Conservation (phyloP, 2,113 vertebrate species). For the Labeo rohita region DNA sequence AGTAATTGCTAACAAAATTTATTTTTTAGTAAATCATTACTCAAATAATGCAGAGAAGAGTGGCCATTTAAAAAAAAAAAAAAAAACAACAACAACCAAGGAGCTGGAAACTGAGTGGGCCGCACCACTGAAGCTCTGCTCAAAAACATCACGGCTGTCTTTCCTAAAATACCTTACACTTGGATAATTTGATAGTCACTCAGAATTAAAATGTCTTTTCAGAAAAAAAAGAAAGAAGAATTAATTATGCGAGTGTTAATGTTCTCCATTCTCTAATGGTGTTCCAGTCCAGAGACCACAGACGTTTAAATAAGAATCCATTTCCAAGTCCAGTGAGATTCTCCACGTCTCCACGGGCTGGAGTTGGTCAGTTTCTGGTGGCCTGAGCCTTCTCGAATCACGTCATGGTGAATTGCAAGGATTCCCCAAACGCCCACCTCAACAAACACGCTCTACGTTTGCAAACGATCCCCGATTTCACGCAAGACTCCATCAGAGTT, state of each 20-base stretch:
- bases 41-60: neutral
- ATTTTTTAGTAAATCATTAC: neutral
- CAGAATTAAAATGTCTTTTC: constrained; percentile 42
- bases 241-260: constrained; percentile 60
- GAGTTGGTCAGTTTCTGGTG: constrained; percentile 22
- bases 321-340: constrained; percentile 26
- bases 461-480: constrained; percentile 37
- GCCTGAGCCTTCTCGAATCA: neutral
- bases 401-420: constrained; percentile 48
- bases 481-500: constrained; percentile 38
- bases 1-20: neutral
- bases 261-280: constrained; percentile 56
- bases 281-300: constrained; percentile 46
- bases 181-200: constrained; percentile 33
- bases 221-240: constrained; percentile 43
- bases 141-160: neutral
- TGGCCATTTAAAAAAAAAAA: neutral
- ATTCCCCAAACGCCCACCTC: constrained; percentile 57
- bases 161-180: constrained; percentile 34
- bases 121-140: neutral
- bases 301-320: constrained; percentile 54
- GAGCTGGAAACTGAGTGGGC: neutral
- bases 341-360: neutral
- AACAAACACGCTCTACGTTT: constrained; percentile 47
- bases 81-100: neutral